Evolutionary conservation across 2,797 vertebrate genomes (phyloP).

Genomic region (Pteronotus mesoamericanus): DNA sequence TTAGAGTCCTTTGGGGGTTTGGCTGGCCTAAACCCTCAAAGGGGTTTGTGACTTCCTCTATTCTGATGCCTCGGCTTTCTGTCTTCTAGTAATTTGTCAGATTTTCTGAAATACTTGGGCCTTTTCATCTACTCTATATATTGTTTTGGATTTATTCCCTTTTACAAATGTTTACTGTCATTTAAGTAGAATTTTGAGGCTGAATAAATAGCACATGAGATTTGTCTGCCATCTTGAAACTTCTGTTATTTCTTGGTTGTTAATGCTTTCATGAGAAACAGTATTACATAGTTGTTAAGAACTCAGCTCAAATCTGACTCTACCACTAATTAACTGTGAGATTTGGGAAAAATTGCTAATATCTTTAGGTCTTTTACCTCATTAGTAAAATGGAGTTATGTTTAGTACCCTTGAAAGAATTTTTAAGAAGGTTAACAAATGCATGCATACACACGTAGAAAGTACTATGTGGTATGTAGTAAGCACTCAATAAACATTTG

Average conservation of each 20-base stretch:
- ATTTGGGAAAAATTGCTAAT: neutral
- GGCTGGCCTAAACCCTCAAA: neutral
- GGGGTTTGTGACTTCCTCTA: neutral
- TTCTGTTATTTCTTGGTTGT: neutral
- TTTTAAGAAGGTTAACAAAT: neutral
- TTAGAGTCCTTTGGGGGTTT: neutral
- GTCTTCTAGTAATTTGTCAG: neutral
- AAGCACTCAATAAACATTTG: neutral
- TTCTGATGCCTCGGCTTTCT: neutral
- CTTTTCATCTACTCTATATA: neutral
- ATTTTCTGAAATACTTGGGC: neutral
- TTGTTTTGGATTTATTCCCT: neutral
- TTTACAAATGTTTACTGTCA: slow-evolving; percentile 1
- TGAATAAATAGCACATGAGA: slow-evolving; percentile 17
- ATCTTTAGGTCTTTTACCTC: neutral
- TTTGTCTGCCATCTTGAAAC: neutral
- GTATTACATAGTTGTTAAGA: neutral
- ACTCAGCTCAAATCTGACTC: neutral
- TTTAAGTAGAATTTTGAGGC: slow-evolving; percentile 36
- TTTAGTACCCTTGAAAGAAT: neutral
- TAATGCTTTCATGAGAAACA: neutral
- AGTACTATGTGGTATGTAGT: neutral
- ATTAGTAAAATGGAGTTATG: neutral
- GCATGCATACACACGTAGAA: neutral
- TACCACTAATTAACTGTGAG: neutral